phyloP scores from a whole-genome alignment of 2,888 invertebrate genomes.

The Clunio marinus region DNA sequence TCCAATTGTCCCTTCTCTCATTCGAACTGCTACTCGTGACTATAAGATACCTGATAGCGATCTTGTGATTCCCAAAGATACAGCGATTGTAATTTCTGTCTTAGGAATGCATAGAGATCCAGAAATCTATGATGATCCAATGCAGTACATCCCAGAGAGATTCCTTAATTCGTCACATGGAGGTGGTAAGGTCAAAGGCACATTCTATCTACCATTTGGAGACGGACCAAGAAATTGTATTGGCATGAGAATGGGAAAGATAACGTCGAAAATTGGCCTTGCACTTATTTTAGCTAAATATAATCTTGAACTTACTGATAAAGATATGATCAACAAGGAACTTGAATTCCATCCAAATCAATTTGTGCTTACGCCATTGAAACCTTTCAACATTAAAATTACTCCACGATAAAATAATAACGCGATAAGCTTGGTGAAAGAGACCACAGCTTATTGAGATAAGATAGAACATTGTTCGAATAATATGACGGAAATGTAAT shows the following conservation, averaged over 20 bases:
- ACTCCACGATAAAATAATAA: constrained; percentile 3
- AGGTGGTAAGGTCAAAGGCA: constrained; percentile 40
- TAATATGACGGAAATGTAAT: no score
- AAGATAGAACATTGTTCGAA: no score
- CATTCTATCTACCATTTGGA: constrained; percentile 13
- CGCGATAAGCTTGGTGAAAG: no score
- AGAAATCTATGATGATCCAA: constrained; percentile 19
- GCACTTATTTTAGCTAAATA: constrained; percentile 1
- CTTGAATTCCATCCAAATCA: constrained; percentile 7
- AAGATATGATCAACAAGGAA: background rate
- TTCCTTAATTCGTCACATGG: constrained; percentile 34
- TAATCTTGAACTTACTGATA: constrained; percentile 9
- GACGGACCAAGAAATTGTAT: constrained; percentile 30
- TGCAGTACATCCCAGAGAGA: constrained; percentile 25
- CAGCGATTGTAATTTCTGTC: constrained; percentile 35
- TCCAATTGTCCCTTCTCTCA: constrained; percentile 27
- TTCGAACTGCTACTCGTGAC: background rate
- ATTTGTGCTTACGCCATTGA: background rate
- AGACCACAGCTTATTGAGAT: no score
- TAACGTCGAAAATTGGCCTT: background rate
- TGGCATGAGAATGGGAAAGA: constrained; percentile 17
- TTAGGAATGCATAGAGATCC: constrained; percentile 25
- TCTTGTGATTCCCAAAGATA: constrained; percentile 28
- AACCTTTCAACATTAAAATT: background rate
- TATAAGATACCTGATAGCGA: background rate